Evolutionary conservation across 2,113 vertebrate species (phyloP).

Genomic region (Upupa epops): DNA sequence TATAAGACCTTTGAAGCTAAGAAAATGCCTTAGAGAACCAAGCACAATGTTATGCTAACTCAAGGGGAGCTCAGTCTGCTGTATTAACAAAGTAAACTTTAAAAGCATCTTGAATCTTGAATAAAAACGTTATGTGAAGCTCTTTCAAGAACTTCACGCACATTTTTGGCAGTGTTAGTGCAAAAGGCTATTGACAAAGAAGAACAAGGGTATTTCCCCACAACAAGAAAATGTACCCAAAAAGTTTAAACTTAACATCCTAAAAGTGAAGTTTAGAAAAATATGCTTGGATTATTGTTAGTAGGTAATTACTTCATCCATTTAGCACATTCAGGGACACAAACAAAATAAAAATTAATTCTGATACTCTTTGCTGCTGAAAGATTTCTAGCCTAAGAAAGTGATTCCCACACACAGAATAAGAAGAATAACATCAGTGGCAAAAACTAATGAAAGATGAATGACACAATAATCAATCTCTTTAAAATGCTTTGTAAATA

Average conservation of each 20-base stretch:
- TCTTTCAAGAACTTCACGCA: not conserved
- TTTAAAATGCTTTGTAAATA: not conserved
- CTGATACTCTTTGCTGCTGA: not conserved
- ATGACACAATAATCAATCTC: not conserved
- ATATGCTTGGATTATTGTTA: not conserved
- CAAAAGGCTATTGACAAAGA: not conserved
- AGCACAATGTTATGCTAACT: not conserved
- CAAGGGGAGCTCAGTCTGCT: not conserved
- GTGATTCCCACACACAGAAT: not conserved
- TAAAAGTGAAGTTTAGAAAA: not conserved
- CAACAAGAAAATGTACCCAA: rapidly evolving
- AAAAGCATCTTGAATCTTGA: not conserved
- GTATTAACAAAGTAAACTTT: not conserved
- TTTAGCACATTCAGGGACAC: not conserved
- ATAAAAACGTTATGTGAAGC: not conserved
- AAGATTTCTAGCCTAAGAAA: not conserved
- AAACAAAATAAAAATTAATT: not conserved
- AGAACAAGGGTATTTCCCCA: not conserved
- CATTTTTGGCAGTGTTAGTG: not conserved
- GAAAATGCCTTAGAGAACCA: not conserved
- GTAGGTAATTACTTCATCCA: not conserved
- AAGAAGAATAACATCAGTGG: not conserved
- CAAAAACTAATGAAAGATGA: not conserved
- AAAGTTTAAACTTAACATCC: not conserved
- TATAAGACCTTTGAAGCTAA: not conserved